Conservation (phyloP, 2,888 invertebrate genomes). For the Amiota minor region DNA sequence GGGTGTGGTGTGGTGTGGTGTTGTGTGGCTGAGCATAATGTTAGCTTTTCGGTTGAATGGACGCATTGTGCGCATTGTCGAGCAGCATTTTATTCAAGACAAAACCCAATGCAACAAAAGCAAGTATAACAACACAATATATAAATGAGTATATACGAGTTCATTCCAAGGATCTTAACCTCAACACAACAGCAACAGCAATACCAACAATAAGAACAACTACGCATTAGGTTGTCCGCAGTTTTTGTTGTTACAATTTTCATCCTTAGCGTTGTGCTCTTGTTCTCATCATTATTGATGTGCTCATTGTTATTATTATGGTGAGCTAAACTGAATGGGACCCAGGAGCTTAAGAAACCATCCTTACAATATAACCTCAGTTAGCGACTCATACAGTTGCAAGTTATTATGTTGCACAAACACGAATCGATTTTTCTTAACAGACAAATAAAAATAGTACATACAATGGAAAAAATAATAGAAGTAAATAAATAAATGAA, state of each 20-base stretch:
- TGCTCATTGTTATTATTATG: slow-evolving; percentile 27
- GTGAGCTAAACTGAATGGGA: slow-evolving; percentile 29
- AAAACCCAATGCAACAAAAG: slow-evolving; percentile 34
- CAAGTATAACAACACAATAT: slow-evolving; percentile 31
- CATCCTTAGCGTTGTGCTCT: slow-evolving; percentile 10
- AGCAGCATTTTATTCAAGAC: slow-evolving; percentile 35
- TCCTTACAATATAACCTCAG: too few species aligned
- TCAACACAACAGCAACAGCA: slow-evolving; percentile 42
- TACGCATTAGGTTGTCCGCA: slow-evolving; percentile 35
- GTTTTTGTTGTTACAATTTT: slow-evolving; percentile 37
- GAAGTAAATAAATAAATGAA: too few species aligned
- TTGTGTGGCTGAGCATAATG: slow-evolving; percentile 43
- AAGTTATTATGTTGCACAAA: too few species aligned
- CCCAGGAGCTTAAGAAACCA: too few species aligned
- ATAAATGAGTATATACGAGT: slow-evolving; percentile 27
- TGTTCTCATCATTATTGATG: slow-evolving; percentile 30
- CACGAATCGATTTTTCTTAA: too few species aligned
- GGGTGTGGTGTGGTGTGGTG: not conserved
- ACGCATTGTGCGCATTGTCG: slow-evolving; percentile 47
- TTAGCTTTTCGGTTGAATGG: slow-evolving; percentile 63
- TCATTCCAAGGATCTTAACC: slow-evolving; percentile 51
- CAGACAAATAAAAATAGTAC: too few species aligned
- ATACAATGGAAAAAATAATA: too few species aligned
- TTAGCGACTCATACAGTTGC: too few species aligned
- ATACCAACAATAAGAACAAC: slow-evolving; percentile 32